Evolutionary conservation across 2,797 vertebrate genomes (phyloP).

Genomic region (Clangula hyemalis): DNA sequence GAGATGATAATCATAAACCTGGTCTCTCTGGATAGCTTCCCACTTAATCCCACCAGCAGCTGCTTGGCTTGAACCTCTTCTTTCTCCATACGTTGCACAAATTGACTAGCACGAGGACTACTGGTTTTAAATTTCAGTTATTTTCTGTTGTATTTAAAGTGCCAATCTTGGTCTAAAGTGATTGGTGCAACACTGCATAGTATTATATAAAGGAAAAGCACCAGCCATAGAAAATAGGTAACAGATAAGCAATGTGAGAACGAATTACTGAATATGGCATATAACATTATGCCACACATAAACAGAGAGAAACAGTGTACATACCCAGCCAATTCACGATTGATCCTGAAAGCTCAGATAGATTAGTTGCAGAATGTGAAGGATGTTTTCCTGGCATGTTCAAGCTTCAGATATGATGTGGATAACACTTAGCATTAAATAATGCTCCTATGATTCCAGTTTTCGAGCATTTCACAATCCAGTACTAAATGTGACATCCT

Average conservation of each 20-base stretch:
- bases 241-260: constrained; percentile 25
- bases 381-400: constrained; percentile 57
- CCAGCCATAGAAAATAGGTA: neutral
- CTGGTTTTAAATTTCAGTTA: constrained; percentile 18
- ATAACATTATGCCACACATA: neutral
- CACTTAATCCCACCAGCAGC: constrained; percentile 53
- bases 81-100: constrained; percentile 9
- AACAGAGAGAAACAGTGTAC: neutral
- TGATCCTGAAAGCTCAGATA: constrained; percentile 46
- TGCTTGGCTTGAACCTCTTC: constrained; percentile 46
- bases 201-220: constrained; percentile 32
- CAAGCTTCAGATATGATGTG: constrained; percentile 37
- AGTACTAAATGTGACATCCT: constrained; percentile 68
- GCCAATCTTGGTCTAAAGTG: constrained; percentile 3
- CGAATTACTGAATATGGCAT: neutral
- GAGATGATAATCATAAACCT: constrained; percentile 47
- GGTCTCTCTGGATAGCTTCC: constrained; percentile 36
- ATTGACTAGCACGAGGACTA: constrained; percentile 2
- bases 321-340: constrained; percentile 29
- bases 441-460: constrained; percentile 44
- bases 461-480: constrained; percentile 58
- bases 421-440: constrained; percentile 57
- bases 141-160: constrained; percentile 27
- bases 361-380: constrained; percentile 30
- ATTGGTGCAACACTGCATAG: neutral